Base-by-base conservation (phyloP, 2,113 vertebrate species). In the Cyprinodon brontotheroides region DNA sequence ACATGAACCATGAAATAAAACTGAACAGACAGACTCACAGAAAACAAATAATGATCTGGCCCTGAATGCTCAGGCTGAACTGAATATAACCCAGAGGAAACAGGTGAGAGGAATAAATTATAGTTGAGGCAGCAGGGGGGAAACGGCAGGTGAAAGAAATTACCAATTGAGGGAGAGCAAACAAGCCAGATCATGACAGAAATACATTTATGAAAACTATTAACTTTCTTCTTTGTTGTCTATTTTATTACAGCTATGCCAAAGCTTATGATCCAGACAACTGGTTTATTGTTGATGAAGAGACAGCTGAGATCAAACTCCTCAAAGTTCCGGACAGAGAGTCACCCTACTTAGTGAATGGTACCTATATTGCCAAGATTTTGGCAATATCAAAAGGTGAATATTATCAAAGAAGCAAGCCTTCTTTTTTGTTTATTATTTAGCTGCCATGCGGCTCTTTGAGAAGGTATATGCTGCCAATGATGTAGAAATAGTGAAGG, bases 271-370 rank as follows among this genome's bases (percentile, higher is more conserved):
- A 97, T 84, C 94, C 95, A 81, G 95, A 89, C 72, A 96, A 92
- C 86, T 97, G 95, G 96, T 87, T 98, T 79, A 93, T 89, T 74
- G 91, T 98, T 63, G 95, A 97, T 82, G 92, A 92, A 72, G 92
- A 94, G 70, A 97, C 95, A 75, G 96, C 95, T 57, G 94, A 96
- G 85, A 96, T 99, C 69, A 95, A 87, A 77, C 91, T 98, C 83
- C 95, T 87, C 80, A 96, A 94, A 85, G 84, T 81, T 61, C 93
- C 97, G 79, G 91, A 94, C 80, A 85, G 92, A 83, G 96, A 96
- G 66, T 96, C 95, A 57, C 75, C 90, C n/a, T 94, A 94, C 45
- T 14, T 97, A 79, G 76, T 61, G 47, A 94, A 96, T 15, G 96
- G 96, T 4, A 93, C 91, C 61, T 97, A 97, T 78, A 86, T 66